Conservation (phyloP, 2,888 invertebrate species). For the Allacma fusca region DNA sequence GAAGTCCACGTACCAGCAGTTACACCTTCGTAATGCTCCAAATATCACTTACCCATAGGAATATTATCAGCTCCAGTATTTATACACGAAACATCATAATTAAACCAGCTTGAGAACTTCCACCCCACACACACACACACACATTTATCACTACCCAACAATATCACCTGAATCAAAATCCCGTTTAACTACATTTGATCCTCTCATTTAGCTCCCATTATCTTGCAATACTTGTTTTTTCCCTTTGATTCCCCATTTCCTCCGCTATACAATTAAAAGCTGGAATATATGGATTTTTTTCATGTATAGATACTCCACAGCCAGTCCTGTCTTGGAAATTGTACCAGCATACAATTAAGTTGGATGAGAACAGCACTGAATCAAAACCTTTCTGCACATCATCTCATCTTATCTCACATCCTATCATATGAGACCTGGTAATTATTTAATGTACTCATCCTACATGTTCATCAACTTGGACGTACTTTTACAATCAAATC, state of each 20-base stretch:
- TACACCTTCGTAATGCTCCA: too few relatives aligned
- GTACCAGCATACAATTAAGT: not conserved
- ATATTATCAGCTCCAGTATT: not conserved
- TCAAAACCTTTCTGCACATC: slow-evolving; percentile 22
- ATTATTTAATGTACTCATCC: not conserved
- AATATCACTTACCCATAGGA: too few relatives aligned
- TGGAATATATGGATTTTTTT: too few relatives aligned
- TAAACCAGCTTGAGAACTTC: not conserved
- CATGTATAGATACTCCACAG: too few relatives aligned
- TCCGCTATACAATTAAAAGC: not conserved
- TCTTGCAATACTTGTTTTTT: not conserved
- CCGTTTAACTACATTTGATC: not conserved
- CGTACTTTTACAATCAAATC: not conserved
- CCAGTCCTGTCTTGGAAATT: not conserved
- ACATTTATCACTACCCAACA: not conserved
- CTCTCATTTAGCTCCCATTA: not conserved
- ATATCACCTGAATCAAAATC: not conserved
- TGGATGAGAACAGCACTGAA: not conserved
- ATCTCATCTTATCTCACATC: not conserved
- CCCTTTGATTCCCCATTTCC: not conserved
- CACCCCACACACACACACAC: not conserved
- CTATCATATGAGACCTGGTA: slow-evolving; percentile 12
- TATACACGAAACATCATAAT: not conserved
- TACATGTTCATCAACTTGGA: not conserved
- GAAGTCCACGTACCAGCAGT: too few relatives aligned